Evolutionary conservation across 2,113 vertebrate species (phyloP), one percentile per base, ranked within the genome.

Genomic region (Xiphophorus hellerii): DNA sequence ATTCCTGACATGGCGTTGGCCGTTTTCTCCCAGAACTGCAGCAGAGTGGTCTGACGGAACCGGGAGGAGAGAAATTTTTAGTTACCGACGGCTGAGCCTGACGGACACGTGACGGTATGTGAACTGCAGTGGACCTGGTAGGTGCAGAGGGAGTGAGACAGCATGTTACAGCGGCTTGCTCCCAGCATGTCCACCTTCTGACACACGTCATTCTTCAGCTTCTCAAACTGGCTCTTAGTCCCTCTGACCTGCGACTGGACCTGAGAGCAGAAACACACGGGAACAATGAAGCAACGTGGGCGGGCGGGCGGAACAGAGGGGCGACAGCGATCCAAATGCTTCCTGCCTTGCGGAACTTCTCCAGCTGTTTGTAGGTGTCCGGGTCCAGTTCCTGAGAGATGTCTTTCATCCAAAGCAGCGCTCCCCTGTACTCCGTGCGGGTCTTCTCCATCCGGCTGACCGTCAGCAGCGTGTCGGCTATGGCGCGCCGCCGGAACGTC

Each of bases 101-200:
- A 11, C 51, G 10, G 51, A 48, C 15, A 0, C 44, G 20, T 48
- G 44, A 6, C 17, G 1, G 17, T 7, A 20, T 28, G 42, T 20
- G 39, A 71, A 29, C 15, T 31, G 10, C 20, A 5, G 31, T 1
- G 27, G 20, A 81, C 94, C 95, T 96, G 95, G 83, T 93, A 95
- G 66, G 90, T 93, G 37, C 95, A 89, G 79, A 96, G 95, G 1
- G 95, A 95, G 64, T 95, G 94, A 44, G 95, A 95, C 4, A 97
- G 81, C 94, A 96, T 92, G 76, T 96, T 95, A 83, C 95, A 96
- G 83, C 93, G 94, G 62, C 92, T 96, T 14, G 94, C 95, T 83
- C 95, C 95, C 68, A 96, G 94, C 84, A 96, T 94, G 75, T 95
- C 96, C 69, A 96, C 94, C 88, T 96, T 96, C 91, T 96, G 95